Evolutionary conservation across 1,140 invertebrate genomes (phyloP), one percentile per base, ranked within the genome.

Genomic region (Agrilus planipennis): DNA sequence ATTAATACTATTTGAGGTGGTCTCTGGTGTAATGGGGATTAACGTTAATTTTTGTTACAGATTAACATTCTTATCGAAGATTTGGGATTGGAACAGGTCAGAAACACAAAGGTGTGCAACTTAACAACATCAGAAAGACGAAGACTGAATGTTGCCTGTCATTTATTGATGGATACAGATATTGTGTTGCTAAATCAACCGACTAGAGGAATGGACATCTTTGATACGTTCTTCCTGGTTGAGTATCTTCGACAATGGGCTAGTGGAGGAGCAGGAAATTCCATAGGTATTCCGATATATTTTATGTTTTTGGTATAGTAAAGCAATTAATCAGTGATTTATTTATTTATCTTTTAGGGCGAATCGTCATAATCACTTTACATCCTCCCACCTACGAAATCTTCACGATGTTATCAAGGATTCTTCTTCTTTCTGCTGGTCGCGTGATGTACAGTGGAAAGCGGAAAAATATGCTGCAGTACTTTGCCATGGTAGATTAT

Each of bases 321-420:
- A 19, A 4, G 9, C 42, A n/a, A 9, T 9, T 36, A 41, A 12
- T 12, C 20, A 7, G 6, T 25, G 6, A 15, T 28, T 38, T 12
- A 14, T 17, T 32, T 32, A 23, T 38, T 19, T 23, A 2, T 27
- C 37, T 47, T 47, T 27, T 51, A 43, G 68, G 73, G 1, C 69
- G 87, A 47, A 83, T 91, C 30, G 86, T 92, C 1, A 76, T 94
- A n/a, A 71, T 95, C 57, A 93, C 90, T 0, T 65, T 95, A 9
- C 89, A 92, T 60, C 90, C 90, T 15, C 88, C 90, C 0, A 94
- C 90, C 0, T 92, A 91, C 57, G 91, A 96, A 67, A 92, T 95
- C 42, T 81, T 94, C 39, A 90, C 89, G 6, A 94, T 95, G 90
- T 75, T 94, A 29, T 85, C 86, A 0, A 69, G 77, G 65, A 86